Base-by-base conservation (phyloP, 2,797 vertebrate species). In the Chelmon rostratus region DNA sequence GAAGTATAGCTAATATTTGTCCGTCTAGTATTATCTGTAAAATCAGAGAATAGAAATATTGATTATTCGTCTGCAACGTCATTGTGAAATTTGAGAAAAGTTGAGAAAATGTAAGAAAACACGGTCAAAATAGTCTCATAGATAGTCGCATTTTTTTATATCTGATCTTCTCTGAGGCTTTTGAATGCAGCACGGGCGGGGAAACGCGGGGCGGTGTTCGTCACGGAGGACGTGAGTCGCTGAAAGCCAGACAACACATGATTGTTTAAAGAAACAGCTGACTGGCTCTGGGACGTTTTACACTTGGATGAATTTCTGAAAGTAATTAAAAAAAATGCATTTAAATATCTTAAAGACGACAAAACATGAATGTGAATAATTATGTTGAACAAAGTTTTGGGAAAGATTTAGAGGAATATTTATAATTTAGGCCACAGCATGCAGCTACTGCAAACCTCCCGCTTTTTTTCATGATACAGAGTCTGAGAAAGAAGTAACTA, bases 221-320 rank as follows among this genome's bases (percentile, higher is more conserved):
- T 68, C 23, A 10, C 19, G 65, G 47, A 68, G 31, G 33, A 69
- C n/a, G 1, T 59, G 73, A 59, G 63, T 52, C 0, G 18, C 5
- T 57, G 61, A 57, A 76, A 76, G 53, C 38, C 7, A 59, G 31
- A 12, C 44, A n/a, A 0, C 33, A 13, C 19, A 8, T 70, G 88
- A 92, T 93, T 93, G 89, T 89, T 62, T 53, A 13, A 16, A 58
- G 13, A 54, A 38, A n/a, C 31, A 19, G 1, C 40, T 31, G 19
- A 79, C 44, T 16, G 6, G 2, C 28, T 10, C 28, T 3, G 9
- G 4, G 16, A 28, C 1, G 42, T 38, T 52, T 53, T 28, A 15
- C 4, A 35, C 6, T 6, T 44, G 12, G 0, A 5, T 23, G 0
- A 33, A 28, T 4, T 31, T 59, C 0, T 19, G 19, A 3, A n/a